These are phyloP conservation scores for Gobio gobio DNA, from an alignment of 2,113 vertebrate genomes.

Conservation along the genomic window DNA sequence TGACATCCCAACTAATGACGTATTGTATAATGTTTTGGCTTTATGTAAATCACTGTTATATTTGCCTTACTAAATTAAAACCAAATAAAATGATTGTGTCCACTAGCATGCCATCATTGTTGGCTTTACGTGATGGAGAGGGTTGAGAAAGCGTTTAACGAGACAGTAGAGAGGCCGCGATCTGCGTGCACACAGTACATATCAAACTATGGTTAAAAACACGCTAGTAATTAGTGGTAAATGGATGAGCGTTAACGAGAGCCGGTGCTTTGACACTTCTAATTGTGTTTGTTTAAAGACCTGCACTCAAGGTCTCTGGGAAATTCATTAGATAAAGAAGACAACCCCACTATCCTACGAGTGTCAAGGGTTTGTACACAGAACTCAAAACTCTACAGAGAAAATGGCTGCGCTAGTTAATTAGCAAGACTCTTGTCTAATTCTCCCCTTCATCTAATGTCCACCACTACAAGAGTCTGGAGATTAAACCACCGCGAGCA, in stretches of 20 bases:
- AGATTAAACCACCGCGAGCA: constrained; percentile 61
- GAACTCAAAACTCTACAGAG: constrained; percentile 41
- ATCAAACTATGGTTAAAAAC: constrained; percentile 53
- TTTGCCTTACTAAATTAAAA: not conserved
- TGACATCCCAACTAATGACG: not conserved
- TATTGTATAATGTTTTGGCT: not conserved
- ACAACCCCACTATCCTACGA: constrained; percentile 60
- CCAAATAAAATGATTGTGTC: not conserved
- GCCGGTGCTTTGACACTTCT: constrained; percentile 68
- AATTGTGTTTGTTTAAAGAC: constrained; percentile 75
- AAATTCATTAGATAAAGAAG: constrained; percentile 70
- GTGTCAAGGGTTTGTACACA: constrained; percentile 63
- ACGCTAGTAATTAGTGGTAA: constrained; percentile 72
- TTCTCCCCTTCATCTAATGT: constrained; percentile 70
- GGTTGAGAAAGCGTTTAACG: not conserved
- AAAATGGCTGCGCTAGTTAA: constrained; percentile 68
- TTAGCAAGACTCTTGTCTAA: constrained; percentile 72
- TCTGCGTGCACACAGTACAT: constrained; percentile 9
- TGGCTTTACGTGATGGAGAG: not conserved
- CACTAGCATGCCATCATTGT: not conserved
- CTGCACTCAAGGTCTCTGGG: constrained; percentile 62
- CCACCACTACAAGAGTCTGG: constrained; percentile 60
- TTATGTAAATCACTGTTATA: not conserved
- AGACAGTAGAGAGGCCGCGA: not conserved
- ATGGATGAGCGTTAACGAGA: constrained; percentile 62